Base-by-base conservation (phyloP, 1,140 invertebrate genomes). In the Brachionus rubens region DNA sequence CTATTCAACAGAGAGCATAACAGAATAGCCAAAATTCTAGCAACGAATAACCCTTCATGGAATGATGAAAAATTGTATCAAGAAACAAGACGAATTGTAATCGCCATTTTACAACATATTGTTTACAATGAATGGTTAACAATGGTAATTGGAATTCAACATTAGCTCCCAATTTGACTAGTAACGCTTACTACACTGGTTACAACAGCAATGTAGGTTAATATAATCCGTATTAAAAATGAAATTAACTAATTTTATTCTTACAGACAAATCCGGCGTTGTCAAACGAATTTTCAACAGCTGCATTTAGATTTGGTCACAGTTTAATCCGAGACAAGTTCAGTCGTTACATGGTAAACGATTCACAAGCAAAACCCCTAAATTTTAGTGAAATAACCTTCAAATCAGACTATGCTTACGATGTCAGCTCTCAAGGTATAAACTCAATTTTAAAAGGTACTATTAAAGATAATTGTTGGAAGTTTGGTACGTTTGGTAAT, bases 111-210 rank as follows among this genome's bases (percentile, higher is more conserved):
- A 56, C 94, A 97, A 82, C 93, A 96, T 80, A 91, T 97, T 48
- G 94, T 92, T 0, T 96, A 90, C 84, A 94, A 93, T 81, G 93
- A 97, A 85, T 98, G 93, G 83, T 83, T 98, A 59, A 94, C 94
- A 16, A 92, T 96, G 80, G 84, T 97, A 6, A 86, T 96, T 5
- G 94, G 94, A 19, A 41, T 28, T 41, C 19, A 4, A 36, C 43
- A 19, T 46, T 56, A 28, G 21, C 30, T 12, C 68, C 68, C 10
- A 19, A 36, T 43, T 43, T 65, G 33, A 33, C 21, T 43, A 26
- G 24, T 1, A 48, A 16, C 1, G 26, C 21, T 19, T 52, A 40
- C 3, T 70, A 33, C 21, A 40, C 43, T 48, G 67, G 67, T 7
- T 65, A 65, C 43, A 24, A 65, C 43, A 65, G 24, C 9, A 21